Conservation (phyloP, 2,888 invertebrate genomes). For the Schizaphis graminum region DNA sequence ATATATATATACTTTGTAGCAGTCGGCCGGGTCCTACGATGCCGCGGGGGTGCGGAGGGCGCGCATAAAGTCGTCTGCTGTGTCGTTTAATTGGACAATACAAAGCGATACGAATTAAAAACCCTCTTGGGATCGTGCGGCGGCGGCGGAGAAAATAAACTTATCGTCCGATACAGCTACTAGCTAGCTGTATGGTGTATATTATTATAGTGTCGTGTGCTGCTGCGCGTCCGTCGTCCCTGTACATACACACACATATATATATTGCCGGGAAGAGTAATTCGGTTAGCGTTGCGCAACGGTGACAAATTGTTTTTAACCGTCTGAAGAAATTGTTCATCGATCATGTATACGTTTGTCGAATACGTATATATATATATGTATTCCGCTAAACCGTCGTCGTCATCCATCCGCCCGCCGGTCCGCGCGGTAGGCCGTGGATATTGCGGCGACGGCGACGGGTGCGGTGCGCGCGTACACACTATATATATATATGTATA, state of each 20-base stretch:
- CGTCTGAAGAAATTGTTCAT: constrained; percentile 64
- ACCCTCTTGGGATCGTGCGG: constrained; percentile 51
- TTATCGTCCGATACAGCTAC: constrained; percentile 40
- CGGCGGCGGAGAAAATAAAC: constrained; percentile 57
- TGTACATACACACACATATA: too few relatives aligned
- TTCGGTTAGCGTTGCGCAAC: constrained; percentile 61
- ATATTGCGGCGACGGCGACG: neutral
- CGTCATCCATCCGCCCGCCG: neutral
- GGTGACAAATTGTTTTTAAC: constrained; percentile 66
- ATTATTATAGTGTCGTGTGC: neutral
- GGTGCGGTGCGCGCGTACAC: neutral
- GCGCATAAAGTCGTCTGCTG: constrained; percentile 10
- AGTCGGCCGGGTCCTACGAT: neutral
- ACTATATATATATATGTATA: neutral
- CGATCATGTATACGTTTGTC: constrained; percentile 61
- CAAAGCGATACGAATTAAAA: constrained; percentile 65
- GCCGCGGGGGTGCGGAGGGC: neutral
- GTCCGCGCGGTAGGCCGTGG: neutral
- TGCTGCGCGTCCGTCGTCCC: neutral
- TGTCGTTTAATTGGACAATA: constrained; percentile 65
- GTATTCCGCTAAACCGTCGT: constrained; percentile 28
- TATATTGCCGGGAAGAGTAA: constrained; percentile 6
- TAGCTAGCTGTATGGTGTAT: neutral
- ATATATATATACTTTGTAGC: too few relatives aligned
- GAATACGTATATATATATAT: constrained; percentile 22